These are phyloP conservation scores for Drosophila leontia DNA, from an alignment of 1,140 invertebrate species.

Conservation along the genomic window DNA sequence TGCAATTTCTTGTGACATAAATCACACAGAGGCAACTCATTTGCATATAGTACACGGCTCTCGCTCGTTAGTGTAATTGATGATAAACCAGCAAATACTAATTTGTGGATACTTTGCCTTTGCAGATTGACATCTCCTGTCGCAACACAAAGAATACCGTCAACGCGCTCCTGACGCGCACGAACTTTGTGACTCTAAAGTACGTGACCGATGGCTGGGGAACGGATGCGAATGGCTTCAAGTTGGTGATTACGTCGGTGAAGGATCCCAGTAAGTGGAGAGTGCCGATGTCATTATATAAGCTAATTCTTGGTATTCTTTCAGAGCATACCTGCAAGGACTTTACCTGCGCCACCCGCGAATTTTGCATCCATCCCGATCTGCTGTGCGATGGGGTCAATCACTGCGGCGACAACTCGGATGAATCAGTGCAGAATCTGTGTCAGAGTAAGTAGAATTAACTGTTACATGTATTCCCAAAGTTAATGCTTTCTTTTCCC, in stretches of 20 bases:
- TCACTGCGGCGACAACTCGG: slow-evolving; percentile 96
- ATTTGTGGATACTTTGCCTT: slow-evolving; percentile 27
- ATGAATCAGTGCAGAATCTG: slow-evolving; percentile 92
- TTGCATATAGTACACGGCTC: slow-evolving; percentile 8
- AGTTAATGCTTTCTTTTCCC: slow-evolving; percentile 8
- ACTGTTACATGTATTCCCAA: too few species aligned
- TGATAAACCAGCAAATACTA: slow-evolving; percentile 31
- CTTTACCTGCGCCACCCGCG: slow-evolving; percentile 92
- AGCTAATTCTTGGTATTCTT: slow-evolving; percentile 4
- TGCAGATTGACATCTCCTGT: slow-evolving; percentile 95
- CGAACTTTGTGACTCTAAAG: slow-evolving; percentile 96
- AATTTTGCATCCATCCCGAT: slow-evolving; percentile 95
- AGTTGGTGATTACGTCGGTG: slow-evolving; percentile 96
- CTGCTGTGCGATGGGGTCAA: slow-evolving; percentile 95
- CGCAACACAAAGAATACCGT: slow-evolving; percentile 94
- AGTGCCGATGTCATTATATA: not conserved
- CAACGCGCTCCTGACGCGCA: slow-evolving; percentile 94
- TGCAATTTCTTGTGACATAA: slow-evolving; percentile 21
- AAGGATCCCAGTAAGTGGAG: slow-evolving; percentile 95
- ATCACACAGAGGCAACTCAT: slow-evolving; percentile 9
- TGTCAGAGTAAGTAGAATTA: slow-evolving; percentile 90
- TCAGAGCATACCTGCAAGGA: slow-evolving; percentile 94
- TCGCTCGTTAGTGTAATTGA: slow-evolving; percentile 39
- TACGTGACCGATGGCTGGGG: slow-evolving; percentile 97
- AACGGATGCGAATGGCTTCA: slow-evolving; percentile 95